Base-by-base conservation (phyloP, 2,888 invertebrate genomes). In the Lacanobia oleracea region DNA sequence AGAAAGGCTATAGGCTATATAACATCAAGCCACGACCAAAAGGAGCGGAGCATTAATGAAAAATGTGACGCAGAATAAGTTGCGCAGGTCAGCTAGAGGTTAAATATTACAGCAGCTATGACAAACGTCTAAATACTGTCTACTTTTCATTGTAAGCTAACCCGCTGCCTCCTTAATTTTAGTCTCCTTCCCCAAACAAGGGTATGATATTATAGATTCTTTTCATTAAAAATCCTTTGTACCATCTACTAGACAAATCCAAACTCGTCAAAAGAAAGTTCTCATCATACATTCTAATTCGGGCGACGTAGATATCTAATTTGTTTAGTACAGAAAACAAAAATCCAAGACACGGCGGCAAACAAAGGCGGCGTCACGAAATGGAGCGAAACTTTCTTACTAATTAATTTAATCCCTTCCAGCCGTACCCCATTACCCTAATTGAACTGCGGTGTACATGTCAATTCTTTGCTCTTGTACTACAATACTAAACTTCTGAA, bases 341-440 rank as follows among this genome's bases (percentile, higher is more conserved):
- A 90, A 92, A 90, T 87, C 86, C 84, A 88, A 92, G 93, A 93
- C 91, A 91, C 85, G 82, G 85, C 84, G 84, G 89, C 93, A 94
- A 95, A 95, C 94, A 95, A 94, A 94, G 95, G 93, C 91, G 92
- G 81, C 87, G 91, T 89, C 89, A 90, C 90, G 90, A 92, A 94
- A 93, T 90, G 91, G 89, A 94, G 92, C 92, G 89, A 92, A 95
- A 95, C 94, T 95, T 95, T 95, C 94, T 94, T 94, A 93, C 95
- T 95, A 95, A 95, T 95, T 95, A 95, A 95, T 95, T 94, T 94
- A 95, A 95, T 95, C 95, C 95, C 94, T 95, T 94, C 92, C 93
- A 94, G 94, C 94, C 94, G 92, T 93, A 91, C 90, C 93, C 95
- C 95, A 95, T 95, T 95, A 95, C 91, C 93, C 94, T 95, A 95